phyloP scores from a whole-genome alignment of 2,888 invertebrate species.

The Tipula helvola region DNA sequence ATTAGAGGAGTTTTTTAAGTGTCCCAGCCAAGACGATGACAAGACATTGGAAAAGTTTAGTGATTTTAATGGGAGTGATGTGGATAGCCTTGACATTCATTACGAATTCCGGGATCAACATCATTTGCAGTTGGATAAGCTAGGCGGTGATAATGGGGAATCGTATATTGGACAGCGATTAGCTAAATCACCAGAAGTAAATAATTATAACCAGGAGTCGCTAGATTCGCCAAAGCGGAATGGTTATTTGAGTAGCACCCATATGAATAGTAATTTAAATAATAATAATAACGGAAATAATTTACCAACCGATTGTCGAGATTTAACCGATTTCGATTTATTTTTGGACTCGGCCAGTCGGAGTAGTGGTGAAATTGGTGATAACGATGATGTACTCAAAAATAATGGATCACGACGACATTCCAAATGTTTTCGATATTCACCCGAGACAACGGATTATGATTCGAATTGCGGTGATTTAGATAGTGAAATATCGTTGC shows the following conservation, averaged over 20 bases:
- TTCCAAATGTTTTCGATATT: constrained; percentile 73
- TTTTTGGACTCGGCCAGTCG: constrained; percentile 35
- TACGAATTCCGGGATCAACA: constrained; percentile 17
- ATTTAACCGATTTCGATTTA: constrained; percentile 29
- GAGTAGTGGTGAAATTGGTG: constrained; percentile 33
- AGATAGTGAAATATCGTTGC: constrained; percentile 63
- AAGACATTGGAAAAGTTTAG: constrained; percentile 29
- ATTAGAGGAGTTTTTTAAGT: constrained; percentile 80
- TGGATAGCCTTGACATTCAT: constrained; percentile 29
- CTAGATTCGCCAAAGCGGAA: background rate
- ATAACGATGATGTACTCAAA: constrained; percentile 32
- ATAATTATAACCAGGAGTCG: background rate
- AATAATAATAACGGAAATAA: constrained; percentile 16
- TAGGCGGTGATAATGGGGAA: background rate
- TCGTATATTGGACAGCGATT: constrained; percentile 18
- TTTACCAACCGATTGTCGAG: constrained; percentile 14
- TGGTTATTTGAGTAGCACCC: background rate
- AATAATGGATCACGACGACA: constrained; percentile 35
- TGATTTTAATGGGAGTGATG: constrained; percentile 21
- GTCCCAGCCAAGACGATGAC: constrained; percentile 46
- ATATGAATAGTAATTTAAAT: background rate
- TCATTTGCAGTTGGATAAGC: background rate
- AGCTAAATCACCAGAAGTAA: constrained; percentile 14
- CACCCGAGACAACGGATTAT: constrained; percentile 86
- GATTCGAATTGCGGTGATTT: constrained; percentile 73